Evolutionary conservation across 2,888 invertebrate species (phyloP).

Genomic region (Sinohyriopsis cumingii): DNA sequence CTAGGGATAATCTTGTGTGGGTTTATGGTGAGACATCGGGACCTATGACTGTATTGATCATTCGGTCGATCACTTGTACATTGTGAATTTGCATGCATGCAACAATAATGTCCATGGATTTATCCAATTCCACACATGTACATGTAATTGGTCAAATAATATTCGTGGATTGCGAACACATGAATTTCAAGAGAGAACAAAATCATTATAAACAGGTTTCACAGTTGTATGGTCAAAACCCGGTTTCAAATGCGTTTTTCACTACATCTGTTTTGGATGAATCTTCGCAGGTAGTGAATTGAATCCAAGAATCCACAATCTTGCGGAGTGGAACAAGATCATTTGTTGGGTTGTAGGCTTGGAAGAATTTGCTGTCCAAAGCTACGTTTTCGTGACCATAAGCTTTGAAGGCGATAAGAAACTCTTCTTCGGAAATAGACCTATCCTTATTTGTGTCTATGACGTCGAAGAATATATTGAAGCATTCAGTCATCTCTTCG

Average conservation of each 20-base stretch:
- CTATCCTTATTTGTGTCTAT: conserved; percentile 50
- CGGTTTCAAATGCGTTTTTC: conserved; percentile 37
- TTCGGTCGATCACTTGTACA: too few species aligned
- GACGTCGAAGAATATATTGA: conserved; percentile 41
- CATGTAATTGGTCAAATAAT: too few species aligned
- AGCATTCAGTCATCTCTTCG: conserved; percentile 33
- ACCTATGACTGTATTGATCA: too few species aligned
- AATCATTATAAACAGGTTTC: too few species aligned
- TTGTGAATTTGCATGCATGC: too few species aligned
- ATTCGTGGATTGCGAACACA: too few species aligned
- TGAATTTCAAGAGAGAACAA: too few species aligned
- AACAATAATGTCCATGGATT: too few species aligned
- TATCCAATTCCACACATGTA: too few species aligned
- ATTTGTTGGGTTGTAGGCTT: conserved; percentile 28
- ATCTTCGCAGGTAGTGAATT: conserved; percentile 25
- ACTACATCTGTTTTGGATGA: conserved; percentile 27
- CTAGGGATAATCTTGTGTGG: too few species aligned
- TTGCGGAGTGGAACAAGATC: conserved; percentile 37
- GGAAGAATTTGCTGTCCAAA: conserved; percentile 38
- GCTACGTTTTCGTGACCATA: conserved; percentile 48
- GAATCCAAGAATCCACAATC: conserved; percentile 44
- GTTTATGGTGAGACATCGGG: too few species aligned
- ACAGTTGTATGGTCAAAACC: conserved; percentile 13
- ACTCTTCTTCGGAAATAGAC: conserved; percentile 44
- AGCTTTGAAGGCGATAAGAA: conserved; percentile 46